These are phyloP conservation scores for Zelostemma sp. DNA, from an alignment of 1,140 invertebrate genomes.

Conservation along the genomic window DNA sequence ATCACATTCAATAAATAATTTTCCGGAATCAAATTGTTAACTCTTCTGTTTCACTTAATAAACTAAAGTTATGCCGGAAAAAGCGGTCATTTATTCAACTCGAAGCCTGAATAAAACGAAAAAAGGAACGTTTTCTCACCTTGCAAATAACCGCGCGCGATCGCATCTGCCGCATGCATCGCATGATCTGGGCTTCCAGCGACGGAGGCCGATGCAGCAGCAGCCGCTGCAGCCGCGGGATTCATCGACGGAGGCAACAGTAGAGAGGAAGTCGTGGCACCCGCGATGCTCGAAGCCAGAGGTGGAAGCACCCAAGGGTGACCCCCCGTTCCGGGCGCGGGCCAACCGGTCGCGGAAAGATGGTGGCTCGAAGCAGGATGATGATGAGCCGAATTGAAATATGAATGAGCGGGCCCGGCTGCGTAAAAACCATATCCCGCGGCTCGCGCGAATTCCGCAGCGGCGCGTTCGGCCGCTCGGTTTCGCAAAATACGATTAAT, in stretches of 20 bases:
- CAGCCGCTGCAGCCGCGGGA: slow-evolving; percentile 65
- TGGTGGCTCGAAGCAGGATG: slow-evolving; percentile 55
- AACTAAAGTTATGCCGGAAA: no score
- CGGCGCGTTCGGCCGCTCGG: slow-evolving; percentile 91
- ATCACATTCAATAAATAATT: no score
- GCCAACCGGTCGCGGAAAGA: slow-evolving; percentile 62
- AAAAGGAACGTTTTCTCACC: slow-evolving; percentile 38
- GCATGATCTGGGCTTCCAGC: slow-evolving; percentile 69
- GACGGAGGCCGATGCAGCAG: slow-evolving; percentile 67
- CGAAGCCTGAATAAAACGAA: background rate
- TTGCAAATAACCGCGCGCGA: slow-evolving; percentile 73
- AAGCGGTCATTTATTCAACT: no score
- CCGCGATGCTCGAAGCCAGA: slow-evolving; percentile 62
- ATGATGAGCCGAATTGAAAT: slow-evolving; percentile 67
- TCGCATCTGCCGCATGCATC: slow-evolving; percentile 68
- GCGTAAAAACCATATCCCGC: slow-evolving; percentile 89
- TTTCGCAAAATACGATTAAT: slow-evolving; percentile 94
- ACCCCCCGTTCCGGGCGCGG: slow-evolving; percentile 58
- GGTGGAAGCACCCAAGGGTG: slow-evolving; percentile 70
- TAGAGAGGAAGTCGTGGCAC: slow-evolving; percentile 64
- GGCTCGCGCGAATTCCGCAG: slow-evolving; percentile 91
- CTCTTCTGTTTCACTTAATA: no score
- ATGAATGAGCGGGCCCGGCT: slow-evolving; percentile 77
- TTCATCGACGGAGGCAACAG: slow-evolving; percentile 70
- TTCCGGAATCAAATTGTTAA: no score